A percentile compares a stretch with the other conserved stretches of the same genome.
These are phyloP conservation scores for Ganaspis sp. DNA, from an alignment of 1,140 invertebrate genomes.

Conservation along the genomic window DNA sequence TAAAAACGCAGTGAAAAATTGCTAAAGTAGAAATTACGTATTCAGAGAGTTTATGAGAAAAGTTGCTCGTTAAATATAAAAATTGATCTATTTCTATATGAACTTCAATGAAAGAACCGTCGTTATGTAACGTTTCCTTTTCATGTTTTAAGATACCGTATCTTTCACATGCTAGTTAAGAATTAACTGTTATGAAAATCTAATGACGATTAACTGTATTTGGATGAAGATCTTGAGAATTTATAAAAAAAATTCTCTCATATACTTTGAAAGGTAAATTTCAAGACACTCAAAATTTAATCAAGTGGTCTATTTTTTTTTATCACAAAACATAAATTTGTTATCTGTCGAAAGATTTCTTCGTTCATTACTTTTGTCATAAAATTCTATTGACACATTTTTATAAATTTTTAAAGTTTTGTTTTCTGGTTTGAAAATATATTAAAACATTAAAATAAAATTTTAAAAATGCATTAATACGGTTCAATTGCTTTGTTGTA, in stretches of 20 bases:
- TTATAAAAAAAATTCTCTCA: neutral
- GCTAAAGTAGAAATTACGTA: neutral
- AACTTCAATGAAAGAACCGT: neutral
- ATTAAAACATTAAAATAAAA: too few species aligned
- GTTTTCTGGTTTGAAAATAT: too few species aligned
- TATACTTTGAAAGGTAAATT: too few species aligned
- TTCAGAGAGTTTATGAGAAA: neutral
- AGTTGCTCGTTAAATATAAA: neutral
- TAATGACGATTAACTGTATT: slow-evolving; percentile 2
- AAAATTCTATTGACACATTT: too few species aligned
- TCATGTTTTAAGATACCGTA: slow-evolving; percentile 4
- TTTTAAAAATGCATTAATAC: too few species aligned
- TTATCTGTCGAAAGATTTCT: too few species aligned
- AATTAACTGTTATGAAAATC: slow-evolving; percentile 7
- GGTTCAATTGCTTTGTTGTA: too few species aligned
- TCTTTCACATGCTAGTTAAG: neutral
- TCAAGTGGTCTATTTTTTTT: too few species aligned
- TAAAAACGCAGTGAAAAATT: neutral
- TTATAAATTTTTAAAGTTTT: too few species aligned
- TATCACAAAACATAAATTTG: slow-evolving; percentile 5
- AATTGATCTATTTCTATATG: neutral
- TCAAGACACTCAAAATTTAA: too few species aligned
- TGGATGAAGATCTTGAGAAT: neutral
- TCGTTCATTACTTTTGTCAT: too few species aligned
- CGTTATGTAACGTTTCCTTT: slow-evolving; percentile 17